Evolutionary conservation across 2,797 vertebrate genomes (phyloP), one percentile per base, ranked within the genome.

Genomic region (Arrhamphus sclerolepis): DNA sequence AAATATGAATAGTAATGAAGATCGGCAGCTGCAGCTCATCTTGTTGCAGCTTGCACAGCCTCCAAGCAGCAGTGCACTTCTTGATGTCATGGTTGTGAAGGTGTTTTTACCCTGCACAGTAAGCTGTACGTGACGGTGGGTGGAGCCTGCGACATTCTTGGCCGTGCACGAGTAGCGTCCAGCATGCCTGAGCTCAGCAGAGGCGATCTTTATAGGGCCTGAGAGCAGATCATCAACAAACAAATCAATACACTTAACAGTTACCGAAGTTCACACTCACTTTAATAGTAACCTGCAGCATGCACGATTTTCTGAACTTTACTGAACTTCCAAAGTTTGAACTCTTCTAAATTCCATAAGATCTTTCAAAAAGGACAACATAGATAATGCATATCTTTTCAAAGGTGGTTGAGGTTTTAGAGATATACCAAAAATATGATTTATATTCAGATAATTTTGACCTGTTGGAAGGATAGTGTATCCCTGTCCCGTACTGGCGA

Each of bases 391-490:
- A 26, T 3, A 26, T 26, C 24, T 26, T 3, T 26, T 26, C 24
- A 26, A 26, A 26, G 24, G 6, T 26, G 24, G 24, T 26, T 26
- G 24, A 26, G 6, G 2, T 26, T 26, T 26, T 26, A 6, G 24
- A 26, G n/a, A 40, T 40, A 16, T 44, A 31, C 7, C 1, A 46
- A 28, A 9, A 20, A 16, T 19, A 17, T 26, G 13, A 22, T 66
- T 42, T 38, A 10, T 0, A 62, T 7, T 4, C 0, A n/a, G 39
- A 7, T 18, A 17, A 19, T n/a, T 66, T 70, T 78, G 80, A 98
- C 97, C 98, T 91, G 96, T 93, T 38, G 93, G 76, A 16, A 98
- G 89, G 82, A 96, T 90, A 56, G 78, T 94, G 87, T 95, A 97
- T 46, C 93, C 92, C 7, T 91, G 84, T 72, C 94, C 95, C 38